Conservation (phyloP, 2,797 vertebrate genomes). For the Darevskia mixta region DNA sequence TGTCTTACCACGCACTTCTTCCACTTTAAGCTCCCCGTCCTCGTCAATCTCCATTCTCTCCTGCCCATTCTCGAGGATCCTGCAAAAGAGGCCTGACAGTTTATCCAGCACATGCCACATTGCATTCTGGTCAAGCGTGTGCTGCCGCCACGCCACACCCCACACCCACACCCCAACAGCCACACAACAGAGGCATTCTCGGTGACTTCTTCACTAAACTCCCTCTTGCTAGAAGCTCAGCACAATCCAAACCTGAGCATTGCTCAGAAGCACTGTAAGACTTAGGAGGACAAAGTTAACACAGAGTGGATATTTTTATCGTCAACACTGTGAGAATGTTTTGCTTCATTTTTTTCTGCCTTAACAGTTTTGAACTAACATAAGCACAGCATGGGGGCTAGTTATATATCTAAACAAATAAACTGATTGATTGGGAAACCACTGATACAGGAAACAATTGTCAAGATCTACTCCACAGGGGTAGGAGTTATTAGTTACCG, state of each 20-base stretch:
- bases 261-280: neutral
- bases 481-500: neutral
- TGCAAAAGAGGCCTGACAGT: slow-evolving; percentile 56
- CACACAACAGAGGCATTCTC: neutral
- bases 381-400: neutral
- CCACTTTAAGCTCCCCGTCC: slow-evolving; percentile 88
- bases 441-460: neutral
- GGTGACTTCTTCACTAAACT: neutral
- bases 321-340: neutral
- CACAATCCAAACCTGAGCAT: neutral
- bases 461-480: neutral
- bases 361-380: neutral
- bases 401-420: neutral
- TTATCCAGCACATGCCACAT: neutral
- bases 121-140: neutral
- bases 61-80: slow-evolving; percentile 90
- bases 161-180: too few relatives aligned
- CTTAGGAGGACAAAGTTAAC: neutral
- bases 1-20: slow-evolving; percentile 88
- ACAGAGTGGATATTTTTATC: neutral
- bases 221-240: neutral
- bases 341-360: neutral
- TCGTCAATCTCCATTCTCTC: slow-evolving; percentile 91
- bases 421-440: neutral
- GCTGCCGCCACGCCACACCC: too few relatives aligned